These are phyloP conservation scores for Temnopleurus reevesii DNA, from an alignment of 53 echinoderm and acorn worm species.

Conservation along the genomic window DNA sequence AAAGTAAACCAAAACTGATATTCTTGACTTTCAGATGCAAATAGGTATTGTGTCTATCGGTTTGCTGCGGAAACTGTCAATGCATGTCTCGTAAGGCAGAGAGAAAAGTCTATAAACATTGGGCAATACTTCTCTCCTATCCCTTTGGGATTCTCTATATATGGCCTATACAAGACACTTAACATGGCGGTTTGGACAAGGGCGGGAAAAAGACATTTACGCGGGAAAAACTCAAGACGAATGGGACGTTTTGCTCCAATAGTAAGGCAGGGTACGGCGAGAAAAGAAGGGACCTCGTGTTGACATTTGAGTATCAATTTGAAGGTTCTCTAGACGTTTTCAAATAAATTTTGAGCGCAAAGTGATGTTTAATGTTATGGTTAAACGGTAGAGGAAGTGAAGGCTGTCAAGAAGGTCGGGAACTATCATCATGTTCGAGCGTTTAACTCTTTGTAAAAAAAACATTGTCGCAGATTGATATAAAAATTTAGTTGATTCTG, in stretches of 20 bases:
- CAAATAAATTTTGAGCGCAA: too few relatives aligned
- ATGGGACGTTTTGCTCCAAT: conserved; percentile 1
- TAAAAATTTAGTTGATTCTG: too few relatives aligned
- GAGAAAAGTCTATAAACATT: too few relatives aligned
- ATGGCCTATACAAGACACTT: conserved; percentile 19
- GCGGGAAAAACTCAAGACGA: not conserved
- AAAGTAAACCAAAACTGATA: too few relatives aligned
- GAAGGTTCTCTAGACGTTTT: not conserved
- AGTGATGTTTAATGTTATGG: not conserved
- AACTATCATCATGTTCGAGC: not conserved
- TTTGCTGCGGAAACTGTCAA: too few relatives aligned
- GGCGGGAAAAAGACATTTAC: conserved; percentile 1
- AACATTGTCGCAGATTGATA: too few relatives aligned
- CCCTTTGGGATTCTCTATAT: too few relatives aligned
- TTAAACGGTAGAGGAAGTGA: not conserved
- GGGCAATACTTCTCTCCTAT: too few relatives aligned
- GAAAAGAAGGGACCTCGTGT: not conserved
- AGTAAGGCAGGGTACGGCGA: not conserved
- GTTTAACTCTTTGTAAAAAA: not conserved
- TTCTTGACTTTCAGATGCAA: too few relatives aligned
- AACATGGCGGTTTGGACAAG: not conserved
- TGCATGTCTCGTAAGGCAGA: too few relatives aligned
- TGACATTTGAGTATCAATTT: conserved; percentile 21
- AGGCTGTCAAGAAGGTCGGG: not conserved
- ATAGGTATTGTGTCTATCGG: too few relatives aligned